These are phyloP conservation scores for Lycocorax pyrrhopterus DNA, from an alignment of 2,113 vertebrate genomes.

Conservation along the genomic window DNA sequence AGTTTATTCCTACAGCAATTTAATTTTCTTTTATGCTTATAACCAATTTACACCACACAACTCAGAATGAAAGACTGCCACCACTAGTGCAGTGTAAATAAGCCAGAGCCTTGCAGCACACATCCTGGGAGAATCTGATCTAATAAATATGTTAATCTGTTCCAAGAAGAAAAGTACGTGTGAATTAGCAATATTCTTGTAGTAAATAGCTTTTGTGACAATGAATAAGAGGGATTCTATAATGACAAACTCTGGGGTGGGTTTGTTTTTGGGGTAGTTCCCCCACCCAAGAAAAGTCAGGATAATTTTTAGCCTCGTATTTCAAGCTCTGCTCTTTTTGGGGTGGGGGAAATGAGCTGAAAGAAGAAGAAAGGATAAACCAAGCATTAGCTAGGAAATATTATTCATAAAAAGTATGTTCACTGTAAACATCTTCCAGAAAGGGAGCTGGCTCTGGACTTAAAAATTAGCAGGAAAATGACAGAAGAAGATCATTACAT, in stretches of 20 bases:
- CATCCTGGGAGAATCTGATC: background rate
- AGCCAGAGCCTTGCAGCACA: background rate
- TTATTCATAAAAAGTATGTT: background rate
- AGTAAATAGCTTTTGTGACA: background rate
- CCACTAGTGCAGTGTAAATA: background rate
- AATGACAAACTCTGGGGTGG: background rate
- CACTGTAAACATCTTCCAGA: background rate
- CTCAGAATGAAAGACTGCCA: background rate
- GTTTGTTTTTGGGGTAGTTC: background rate
- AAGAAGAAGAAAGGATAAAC: background rate
- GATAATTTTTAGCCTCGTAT: background rate
- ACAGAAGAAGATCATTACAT: background rate
- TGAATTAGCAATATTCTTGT: slow-evolving; percentile 13
- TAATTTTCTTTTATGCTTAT: slow-evolving; percentile 1
- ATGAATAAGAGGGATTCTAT: background rate
- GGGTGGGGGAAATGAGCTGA: background rate
- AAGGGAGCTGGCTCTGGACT: background rate
- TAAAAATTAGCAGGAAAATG: background rate
- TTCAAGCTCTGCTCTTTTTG: background rate
- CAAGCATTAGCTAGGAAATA: background rate
- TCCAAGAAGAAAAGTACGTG: background rate
- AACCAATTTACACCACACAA: background rate
- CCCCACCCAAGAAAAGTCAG: background rate
- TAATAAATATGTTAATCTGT: slow-evolving; percentile 62
- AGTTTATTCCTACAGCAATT: slow-evolving; percentile 2